Base-by-base conservation (phyloP, 2,888 invertebrate species). In the Folsomia candida region DNA sequence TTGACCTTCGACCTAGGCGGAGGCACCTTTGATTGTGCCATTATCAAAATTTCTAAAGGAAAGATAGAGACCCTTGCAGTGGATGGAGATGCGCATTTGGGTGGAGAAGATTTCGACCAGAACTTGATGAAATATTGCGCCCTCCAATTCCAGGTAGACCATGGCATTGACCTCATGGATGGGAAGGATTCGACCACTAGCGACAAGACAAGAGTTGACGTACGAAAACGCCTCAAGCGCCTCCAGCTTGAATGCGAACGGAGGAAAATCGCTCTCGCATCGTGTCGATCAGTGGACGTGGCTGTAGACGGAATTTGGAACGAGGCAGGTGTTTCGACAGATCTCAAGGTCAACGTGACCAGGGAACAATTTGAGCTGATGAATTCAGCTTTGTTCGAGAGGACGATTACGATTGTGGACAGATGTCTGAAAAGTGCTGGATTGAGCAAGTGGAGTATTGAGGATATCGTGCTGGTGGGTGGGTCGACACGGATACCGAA, bases 401-500 rank as follows among this genome's bases (percentile, higher is more conserved):
- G 61, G 14, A 69, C 67, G 6, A 66, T 71, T 24, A 24, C 24
- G 29, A 37, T 69, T n/a, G 71, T 73, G 22, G 71, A 73, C 14
- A 29, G 22, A 3, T 54, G 62, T 0, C 18, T 74, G 6, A 18
- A 24, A 27, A 27, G 24, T 9, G 67, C 69, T 2, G 28, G 65
- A 24, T 4, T 69, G 20, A 57, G 60, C 20, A 73, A 71, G 47
- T 1, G 6, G 0, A n/a, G 66, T 24, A 47, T 67, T 51, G 28
- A 72, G 22, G 72, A 92, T 80, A 89, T 93, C 1, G 92, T 93
- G 0, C 85, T 93, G 29, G 92, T 92, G 51, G 92, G 93, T 18
- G 93, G 91, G 25, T 91, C 91, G 0, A 91, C 90, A 0, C 87
- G 91, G 72, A 91, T 92, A 69, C 92, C 91, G 0, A 91, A 91